These are phyloP conservation scores for Tychaedon coryphoeus DNA, from an alignment of 2,113 vertebrate genomes.

Conservation along the genomic window DNA sequence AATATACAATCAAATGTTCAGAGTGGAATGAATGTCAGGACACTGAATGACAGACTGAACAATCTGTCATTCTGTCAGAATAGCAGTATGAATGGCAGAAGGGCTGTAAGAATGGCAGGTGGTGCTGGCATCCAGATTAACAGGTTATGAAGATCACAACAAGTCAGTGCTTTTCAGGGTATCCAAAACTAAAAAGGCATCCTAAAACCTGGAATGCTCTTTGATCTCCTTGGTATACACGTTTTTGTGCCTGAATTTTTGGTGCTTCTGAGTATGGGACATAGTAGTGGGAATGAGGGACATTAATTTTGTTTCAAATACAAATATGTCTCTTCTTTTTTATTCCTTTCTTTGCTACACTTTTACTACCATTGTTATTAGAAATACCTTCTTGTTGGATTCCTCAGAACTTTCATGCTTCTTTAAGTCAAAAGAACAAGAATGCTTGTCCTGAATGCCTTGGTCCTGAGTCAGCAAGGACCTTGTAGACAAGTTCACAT, in stretches of 20 bases:
- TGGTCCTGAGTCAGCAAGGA: neutral
- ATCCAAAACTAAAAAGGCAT: neutral
- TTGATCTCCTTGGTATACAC: neutral
- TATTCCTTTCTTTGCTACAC: neutral
- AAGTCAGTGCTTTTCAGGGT: neutral
- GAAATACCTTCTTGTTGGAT: neutral
- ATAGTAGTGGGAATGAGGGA: neutral
- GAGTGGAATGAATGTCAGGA: neutral
- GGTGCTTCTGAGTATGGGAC: neutral
- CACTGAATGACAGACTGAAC: neutral
- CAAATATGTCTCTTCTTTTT: neutral
- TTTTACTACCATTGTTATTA: neutral
- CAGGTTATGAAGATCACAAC: neutral
- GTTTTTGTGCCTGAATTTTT: neutral
- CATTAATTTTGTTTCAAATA: neutral
- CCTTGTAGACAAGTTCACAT: neutral
- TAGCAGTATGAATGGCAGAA: neutral
- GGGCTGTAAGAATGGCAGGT: neutral
- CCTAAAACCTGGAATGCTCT: neutral
- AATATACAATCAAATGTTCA: neutral
- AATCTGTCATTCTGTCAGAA: neutral
- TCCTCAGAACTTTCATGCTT: neutral
- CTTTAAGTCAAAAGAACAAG: neutral
- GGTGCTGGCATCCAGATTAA: neutral
- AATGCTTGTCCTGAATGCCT: neutral